These are phyloP conservation scores for Eledone cirrhosa DNA, from an alignment of 2,888 invertebrate species.

Conservation along the genomic window DNA sequence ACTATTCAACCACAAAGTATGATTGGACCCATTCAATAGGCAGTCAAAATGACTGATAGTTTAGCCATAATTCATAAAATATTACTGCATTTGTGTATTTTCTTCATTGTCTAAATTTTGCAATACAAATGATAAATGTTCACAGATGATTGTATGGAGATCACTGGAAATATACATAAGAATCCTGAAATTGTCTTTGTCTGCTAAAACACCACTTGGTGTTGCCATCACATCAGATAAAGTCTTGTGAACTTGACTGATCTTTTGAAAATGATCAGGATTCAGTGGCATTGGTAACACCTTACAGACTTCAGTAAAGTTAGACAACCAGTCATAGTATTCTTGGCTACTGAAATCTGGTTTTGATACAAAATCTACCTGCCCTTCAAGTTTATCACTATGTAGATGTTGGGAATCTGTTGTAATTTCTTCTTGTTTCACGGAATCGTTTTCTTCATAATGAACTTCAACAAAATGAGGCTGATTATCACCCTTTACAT, in stretches of 20 bases:
- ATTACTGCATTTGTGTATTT: neutral
- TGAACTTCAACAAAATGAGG: conserved; percentile 26
- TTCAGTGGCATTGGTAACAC: conserved; percentile 57
- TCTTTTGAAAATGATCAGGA: conserved; percentile 58
- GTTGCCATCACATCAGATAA: conserved; percentile 61
- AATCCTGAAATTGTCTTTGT: conserved; percentile 59
- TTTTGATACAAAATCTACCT: conserved; percentile 51
- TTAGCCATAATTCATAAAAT: neutral
- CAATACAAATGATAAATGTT: conserved; percentile 57
- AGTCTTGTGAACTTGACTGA: conserved; percentile 63
- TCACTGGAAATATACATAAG: conserved; percentile 62
- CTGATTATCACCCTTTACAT: conserved; percentile 28
- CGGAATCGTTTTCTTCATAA: conserved; percentile 22
- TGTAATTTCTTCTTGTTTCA: conserved; percentile 30
- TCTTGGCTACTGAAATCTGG: conserved; percentile 62
- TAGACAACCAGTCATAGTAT: conserved; percentile 63
- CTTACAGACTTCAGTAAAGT: conserved; percentile 60
- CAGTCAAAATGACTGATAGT: too few relatives aligned
- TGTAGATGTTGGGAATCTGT: neutral
- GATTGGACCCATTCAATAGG: too few relatives aligned
- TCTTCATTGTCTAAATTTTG: conserved; percentile 43
- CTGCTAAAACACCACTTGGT: conserved; percentile 59
- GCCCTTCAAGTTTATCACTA: neutral
- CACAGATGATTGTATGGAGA: conserved; percentile 56
- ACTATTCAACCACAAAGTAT: too few relatives aligned